Base-by-base conservation (phyloP, 2,888 invertebrate species). In the Zygaena filipendulae region DNA sequence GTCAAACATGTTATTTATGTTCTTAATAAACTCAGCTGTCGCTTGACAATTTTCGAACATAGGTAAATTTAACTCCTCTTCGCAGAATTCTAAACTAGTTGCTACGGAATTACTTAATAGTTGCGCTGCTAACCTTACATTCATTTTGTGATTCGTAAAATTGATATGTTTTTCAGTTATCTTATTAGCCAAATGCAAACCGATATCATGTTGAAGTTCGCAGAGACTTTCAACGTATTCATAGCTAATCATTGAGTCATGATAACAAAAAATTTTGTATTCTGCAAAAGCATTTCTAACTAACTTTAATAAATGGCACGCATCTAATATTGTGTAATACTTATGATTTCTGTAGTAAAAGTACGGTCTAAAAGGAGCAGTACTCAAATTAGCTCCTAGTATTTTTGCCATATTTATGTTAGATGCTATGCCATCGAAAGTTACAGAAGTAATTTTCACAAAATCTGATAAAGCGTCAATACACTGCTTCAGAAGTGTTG, bases 241-340 rank as follows among this genome's bases (percentile, higher is more conserved):
- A 9, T 12, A 23, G 12, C 18, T 23, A 12, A 29, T 23, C 16
- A 22, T 8, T 11, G 4, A 4, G 22, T 11, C 11, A 9, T 11
- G 3, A 8, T 22, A 6, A 22, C 11, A 6, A 22, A 12, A 11
- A 3, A 22, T 11, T 19, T 18, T 19, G 10, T 16, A 25, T 25
- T 30, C 25, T 5, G 14, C 22, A 22, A 25, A 25, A 21, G 25
- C 21, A 21, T 25, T 25, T 30, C 25, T 30, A n/a, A 26, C 7
- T 9, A 30, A 24, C 11, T 29, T 29, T 29, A 29, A 24, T 13
- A 29, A 24, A 24, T 29, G 24, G 14, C 24, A 20, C 13, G 29
- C 24, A 25, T 29, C 29, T 23, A 27, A 32, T 20, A 32, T 36
- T 32, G 29, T 29, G 25, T 25, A 31, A 33, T 33, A 36, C 27